phyloP scores from a whole-genome alignment of 2,797 vertebrate genomes.

The Acanthiza pusilla region DNA sequence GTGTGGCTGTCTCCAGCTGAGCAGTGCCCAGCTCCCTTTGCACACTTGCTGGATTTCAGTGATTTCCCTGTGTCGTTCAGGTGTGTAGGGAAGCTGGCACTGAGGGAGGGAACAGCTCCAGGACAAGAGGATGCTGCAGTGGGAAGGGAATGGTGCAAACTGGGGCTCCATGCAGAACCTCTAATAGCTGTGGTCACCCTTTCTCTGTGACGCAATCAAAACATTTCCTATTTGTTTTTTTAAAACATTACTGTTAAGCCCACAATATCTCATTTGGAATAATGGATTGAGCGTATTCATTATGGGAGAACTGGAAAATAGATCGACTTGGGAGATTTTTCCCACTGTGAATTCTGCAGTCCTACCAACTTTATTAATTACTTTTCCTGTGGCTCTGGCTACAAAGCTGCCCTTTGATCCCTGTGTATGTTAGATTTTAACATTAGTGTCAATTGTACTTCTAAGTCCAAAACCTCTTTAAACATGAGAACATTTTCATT shows the following conservation, averaged over 20 bases:
- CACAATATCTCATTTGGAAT: not conserved
- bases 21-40: not conserved
- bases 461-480: not conserved
- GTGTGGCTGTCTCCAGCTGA: not conserved
- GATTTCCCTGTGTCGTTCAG: not conserved
- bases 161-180: not conserved
- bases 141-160: too few relatives aligned
- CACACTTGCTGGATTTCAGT: not conserved
- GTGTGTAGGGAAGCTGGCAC: not conserved
- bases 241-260: not conserved
- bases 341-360: not conserved
- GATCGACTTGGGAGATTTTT: not conserved
- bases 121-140: not conserved
- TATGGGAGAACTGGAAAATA: not conserved
- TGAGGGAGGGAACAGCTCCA: not conserved
- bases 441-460: not conserved
- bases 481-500: not conserved
- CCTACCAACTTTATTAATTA: not conserved
- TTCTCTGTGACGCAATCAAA: not conserved
- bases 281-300: not conserved
- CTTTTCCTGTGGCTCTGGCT: not conserved
- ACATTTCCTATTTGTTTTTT: not conserved
- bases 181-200: not conserved
- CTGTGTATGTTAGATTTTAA: not conserved
- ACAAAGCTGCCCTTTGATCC: not conserved